Conservation (phyloP, 2,888 invertebrate genomes). For the Mythimna ferrago region DNA sequence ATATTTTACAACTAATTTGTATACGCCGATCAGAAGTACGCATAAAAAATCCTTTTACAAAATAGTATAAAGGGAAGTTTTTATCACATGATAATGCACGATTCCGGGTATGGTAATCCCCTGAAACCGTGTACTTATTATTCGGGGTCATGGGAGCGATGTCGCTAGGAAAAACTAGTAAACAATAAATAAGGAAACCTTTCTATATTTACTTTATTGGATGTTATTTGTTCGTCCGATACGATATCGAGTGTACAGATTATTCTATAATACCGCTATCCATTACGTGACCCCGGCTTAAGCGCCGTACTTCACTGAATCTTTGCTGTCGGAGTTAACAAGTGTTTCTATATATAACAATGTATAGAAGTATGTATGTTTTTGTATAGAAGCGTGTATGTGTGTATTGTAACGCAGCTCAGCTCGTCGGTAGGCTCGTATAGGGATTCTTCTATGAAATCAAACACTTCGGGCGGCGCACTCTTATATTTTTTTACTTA, state of each 20-base stretch:
- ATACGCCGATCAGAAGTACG: too few relatives aligned
- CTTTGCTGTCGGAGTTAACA: slow-evolving; percentile 23
- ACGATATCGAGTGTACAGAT: slow-evolving; percentile 14
- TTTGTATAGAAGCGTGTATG: neutral
- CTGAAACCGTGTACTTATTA: neutral
- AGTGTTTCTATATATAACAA: slow-evolving; percentile 9
- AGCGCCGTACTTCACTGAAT: slow-evolving; percentile 27
- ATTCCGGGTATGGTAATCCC: neutral
- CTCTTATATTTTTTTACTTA: too few relatives aligned
- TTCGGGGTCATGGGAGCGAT: neutral
- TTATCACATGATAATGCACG: neutral
- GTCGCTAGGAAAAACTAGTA: neutral
- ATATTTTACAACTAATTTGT: too few relatives aligned
- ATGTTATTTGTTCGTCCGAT: slow-evolving; percentile 20
- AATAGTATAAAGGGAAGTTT: neutral
- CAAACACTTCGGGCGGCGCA: too few relatives aligned
- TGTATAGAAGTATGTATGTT: neutral
- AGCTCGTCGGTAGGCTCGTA: too few relatives aligned
- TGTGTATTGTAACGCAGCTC: too few relatives aligned
- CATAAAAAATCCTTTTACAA: neutral
- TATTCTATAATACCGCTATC: slow-evolving; percentile 19
- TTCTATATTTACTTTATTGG: slow-evolving; percentile 8
- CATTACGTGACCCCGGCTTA: slow-evolving; percentile 48
- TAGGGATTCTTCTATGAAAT: too few relatives aligned
- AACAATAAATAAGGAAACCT: neutral